A percentile compares a stretch with the other conserved stretches of the same genome.
phyloP scores from a whole-genome alignment of 53 echinoderm and acorn worm species.

The Luidia sarsii region DNA sequence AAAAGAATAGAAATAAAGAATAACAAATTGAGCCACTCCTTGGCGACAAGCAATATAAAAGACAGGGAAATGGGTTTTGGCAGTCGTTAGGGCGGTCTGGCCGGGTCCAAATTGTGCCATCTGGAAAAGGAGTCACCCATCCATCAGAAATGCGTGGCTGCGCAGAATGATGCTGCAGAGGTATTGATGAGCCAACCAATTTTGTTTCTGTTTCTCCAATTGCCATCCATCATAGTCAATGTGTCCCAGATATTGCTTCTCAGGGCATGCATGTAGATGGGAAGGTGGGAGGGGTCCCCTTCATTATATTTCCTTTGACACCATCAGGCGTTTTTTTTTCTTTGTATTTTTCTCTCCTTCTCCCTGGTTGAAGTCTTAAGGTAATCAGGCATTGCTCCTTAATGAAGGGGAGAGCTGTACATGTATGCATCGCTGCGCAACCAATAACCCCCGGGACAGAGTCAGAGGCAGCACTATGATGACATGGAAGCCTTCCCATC shows the following conservation, averaged over 20 bases:
- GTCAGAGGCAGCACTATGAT: not conserved
- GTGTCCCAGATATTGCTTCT: constrained; percentile 24
- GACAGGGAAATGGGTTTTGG: too few relatives aligned
- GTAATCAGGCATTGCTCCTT: not conserved
- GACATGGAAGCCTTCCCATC: too few relatives aligned
- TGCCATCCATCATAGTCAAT: constrained; percentile 52
- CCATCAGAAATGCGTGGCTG: constrained; percentile 32
- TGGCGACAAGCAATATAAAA: too few relatives aligned
- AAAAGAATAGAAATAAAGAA: too few relatives aligned
- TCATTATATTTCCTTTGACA: constrained; percentile 31
- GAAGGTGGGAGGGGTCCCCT: not conserved
- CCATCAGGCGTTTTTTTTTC: not conserved
- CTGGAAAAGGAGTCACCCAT: constrained; percentile 37
- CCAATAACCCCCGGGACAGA: not conserved
- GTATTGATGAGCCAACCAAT: constrained; percentile 25
- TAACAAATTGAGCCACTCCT: too few relatives aligned
- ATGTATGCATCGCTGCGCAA: constrained; percentile 32
- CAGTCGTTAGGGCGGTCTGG: too few relatives aligned
- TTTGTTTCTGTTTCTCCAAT: not conserved
- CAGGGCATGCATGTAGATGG: too few relatives aligned
- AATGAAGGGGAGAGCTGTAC: constrained; percentile 36
- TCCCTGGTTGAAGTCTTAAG: not conserved
- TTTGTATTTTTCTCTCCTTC: too few relatives aligned
- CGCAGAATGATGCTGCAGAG: constrained; percentile 16
- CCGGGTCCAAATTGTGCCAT: constrained; percentile 19